phyloP scores from a whole-genome alignment of 2,113 vertebrate genomes.

The Phoxinus phoxinus region DNA sequence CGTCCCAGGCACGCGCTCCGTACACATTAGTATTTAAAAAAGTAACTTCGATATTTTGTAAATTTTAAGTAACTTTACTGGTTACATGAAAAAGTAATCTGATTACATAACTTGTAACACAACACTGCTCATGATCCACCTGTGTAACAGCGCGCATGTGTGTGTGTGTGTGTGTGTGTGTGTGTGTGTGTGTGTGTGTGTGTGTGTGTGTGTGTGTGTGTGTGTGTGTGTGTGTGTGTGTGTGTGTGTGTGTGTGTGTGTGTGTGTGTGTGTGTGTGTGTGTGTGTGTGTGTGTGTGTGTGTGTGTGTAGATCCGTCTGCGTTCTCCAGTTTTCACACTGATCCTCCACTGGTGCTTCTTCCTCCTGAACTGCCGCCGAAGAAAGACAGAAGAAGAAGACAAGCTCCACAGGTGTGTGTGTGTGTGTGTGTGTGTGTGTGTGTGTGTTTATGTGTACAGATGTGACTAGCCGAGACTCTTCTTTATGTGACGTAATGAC shows the following conservation, averaged over 20 bases:
- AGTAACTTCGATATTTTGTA: too few species aligned
- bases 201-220: too few species aligned
- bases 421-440: too few species aligned
- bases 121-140: neutral
- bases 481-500: too few species aligned
- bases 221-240: neutral
- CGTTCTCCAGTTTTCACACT: slow-evolving; percentile 58
- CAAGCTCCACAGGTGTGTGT: slow-evolving; percentile 51
- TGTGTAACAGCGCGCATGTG: neutral
- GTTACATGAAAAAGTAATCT: too few species aligned
- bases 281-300: neutral
- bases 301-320: slow-evolving; percentile 74
- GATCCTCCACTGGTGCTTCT: slow-evolving; percentile 50
- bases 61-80: too few species aligned
- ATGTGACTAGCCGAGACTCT: too few species aligned
- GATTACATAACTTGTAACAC: too few species aligned
- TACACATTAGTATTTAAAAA: too few species aligned
- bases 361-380: slow-evolving; percentile 85
- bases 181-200: neutral
- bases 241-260: neutral
- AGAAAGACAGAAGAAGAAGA: slow-evolving; percentile 73
- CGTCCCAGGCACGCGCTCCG: too few species aligned
- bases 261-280: neutral
- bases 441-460: too few species aligned
- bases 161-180: too few species aligned